These are phyloP conservation scores for Noturus placidus DNA, from an alignment of 2,113 vertebrate species.

Conservation along the genomic window DNA sequence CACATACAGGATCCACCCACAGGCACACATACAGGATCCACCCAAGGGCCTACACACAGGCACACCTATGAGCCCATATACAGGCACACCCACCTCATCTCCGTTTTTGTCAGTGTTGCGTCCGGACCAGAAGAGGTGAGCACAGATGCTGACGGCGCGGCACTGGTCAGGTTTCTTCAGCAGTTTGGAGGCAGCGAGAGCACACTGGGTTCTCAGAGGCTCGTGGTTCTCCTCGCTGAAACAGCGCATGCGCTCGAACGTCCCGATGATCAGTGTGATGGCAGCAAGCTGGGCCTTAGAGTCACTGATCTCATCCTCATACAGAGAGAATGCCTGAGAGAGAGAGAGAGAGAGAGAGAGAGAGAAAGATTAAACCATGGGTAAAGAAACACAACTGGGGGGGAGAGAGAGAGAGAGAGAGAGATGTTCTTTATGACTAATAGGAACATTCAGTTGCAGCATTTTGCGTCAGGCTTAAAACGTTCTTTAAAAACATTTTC, in stretches of 20 bases:
- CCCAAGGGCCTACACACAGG: neutral
- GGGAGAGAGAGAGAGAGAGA: constrained; percentile 59
- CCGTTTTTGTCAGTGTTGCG: constrained; percentile 93
- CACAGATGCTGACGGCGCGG: constrained; percentile 93
- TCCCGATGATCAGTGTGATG: constrained; percentile 96
- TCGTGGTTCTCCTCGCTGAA: constrained; percentile 99
- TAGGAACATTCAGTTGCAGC: neutral
- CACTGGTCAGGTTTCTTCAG: constrained; percentile 98
- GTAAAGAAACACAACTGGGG: constrained; percentile 66
- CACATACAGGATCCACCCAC: constrained; percentile 5
- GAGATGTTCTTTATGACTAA: neutral
- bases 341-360: neutral
- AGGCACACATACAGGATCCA: constrained; percentile 9
- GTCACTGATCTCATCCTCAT: constrained; percentile 98
- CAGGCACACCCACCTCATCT: constrained; percentile 81
- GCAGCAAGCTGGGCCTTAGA: constrained; percentile 98
- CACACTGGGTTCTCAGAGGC: constrained; percentile 94
- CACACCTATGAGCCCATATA: neutral
- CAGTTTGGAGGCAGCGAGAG: constrained; percentile 92
- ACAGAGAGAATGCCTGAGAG: constrained; percentile 90
- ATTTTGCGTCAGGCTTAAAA: neutral
- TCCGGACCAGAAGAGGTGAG: constrained; percentile 97
- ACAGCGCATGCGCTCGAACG: constrained; percentile 93
- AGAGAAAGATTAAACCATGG: neutral
- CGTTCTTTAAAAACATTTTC: neutral